Evolutionary conservation across 2,113 vertebrate genomes (phyloP).

Genomic region (Bubalus kerabau): DNA sequence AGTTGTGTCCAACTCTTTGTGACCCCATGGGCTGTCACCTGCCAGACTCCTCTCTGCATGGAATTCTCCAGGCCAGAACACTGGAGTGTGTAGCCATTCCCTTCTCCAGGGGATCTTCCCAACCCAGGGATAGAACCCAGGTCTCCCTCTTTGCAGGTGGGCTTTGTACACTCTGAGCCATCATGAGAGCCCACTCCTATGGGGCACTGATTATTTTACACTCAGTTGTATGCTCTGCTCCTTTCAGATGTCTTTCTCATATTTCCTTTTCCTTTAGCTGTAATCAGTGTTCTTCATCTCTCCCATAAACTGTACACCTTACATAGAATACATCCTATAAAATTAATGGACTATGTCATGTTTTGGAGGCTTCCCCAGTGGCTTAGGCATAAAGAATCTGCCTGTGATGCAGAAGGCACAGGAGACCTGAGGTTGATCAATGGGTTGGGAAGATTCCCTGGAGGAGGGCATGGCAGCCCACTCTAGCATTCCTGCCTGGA

Average conservation of each 20-base stretch:
- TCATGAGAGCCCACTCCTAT: neutral
- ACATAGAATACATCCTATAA: neutral
- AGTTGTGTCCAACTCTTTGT: neutral
- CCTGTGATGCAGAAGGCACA: neutral
- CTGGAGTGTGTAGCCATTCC: neutral
- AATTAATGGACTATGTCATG: neutral
- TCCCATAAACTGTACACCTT: accelerated
- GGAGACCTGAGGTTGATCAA: neutral
- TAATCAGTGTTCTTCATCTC: neutral
- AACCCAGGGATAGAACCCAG: neutral
- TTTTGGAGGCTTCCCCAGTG: neutral
- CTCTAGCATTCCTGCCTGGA: neutral
- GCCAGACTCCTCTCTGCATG: neutral
- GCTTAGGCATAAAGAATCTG: neutral
- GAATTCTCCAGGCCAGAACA: neutral
- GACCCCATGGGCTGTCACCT: neutral
- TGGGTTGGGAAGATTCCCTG: neutral
- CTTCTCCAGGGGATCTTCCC: neutral
- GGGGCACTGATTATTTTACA: neutral
- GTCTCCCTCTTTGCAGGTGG: neutral
- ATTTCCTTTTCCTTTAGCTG: neutral
- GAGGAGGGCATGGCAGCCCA: neutral
- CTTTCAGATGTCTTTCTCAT: neutral
- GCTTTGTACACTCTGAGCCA: neutral
- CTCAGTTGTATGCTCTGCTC: neutral